Evolutionary conservation across 2,113 vertebrate genomes (phyloP).

Genomic region (Edolisoma coerulescens): DNA sequence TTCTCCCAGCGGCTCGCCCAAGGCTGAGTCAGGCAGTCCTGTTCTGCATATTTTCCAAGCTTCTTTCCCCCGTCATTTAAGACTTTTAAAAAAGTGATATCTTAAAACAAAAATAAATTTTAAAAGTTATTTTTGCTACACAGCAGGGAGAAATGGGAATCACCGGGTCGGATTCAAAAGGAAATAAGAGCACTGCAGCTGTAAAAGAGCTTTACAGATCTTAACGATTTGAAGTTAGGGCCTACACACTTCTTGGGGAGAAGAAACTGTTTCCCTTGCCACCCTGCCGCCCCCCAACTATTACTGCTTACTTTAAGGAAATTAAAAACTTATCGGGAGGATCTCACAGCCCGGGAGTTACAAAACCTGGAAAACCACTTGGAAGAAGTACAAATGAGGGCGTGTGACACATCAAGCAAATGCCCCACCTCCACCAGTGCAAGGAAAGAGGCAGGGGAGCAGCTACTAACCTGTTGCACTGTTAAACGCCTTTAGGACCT

Average conservation of each 20-base stretch:
- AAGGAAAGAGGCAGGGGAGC: neutral
- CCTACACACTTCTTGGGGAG: neutral
- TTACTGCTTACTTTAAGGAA: neutral
- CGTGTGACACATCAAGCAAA: neutral
- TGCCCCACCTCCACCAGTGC: neutral
- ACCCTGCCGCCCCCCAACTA: too few species aligned
- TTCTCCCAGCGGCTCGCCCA: neutral
- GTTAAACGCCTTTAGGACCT: neutral
- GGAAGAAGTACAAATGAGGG: neutral
- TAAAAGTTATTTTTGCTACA: neutral
- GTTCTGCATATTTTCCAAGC: neutral
- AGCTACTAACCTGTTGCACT: neutral
- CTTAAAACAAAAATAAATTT: neutral
- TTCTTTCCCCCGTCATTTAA: neutral
- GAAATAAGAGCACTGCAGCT: neutral
- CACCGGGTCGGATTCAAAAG: neutral
- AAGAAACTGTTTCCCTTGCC: neutral
- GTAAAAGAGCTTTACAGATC: neutral
- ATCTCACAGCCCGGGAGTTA: neutral
- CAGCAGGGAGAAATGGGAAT: neutral
- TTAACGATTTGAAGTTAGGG: neutral
- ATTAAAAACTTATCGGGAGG: neutral
- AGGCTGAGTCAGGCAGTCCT: neutral
- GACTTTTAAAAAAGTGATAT: accelerated
- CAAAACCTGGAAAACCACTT: neutral